Evolutionary conservation across 2,888 invertebrate genomes (phyloP).

Genomic region (Myathropa florea): DNA sequence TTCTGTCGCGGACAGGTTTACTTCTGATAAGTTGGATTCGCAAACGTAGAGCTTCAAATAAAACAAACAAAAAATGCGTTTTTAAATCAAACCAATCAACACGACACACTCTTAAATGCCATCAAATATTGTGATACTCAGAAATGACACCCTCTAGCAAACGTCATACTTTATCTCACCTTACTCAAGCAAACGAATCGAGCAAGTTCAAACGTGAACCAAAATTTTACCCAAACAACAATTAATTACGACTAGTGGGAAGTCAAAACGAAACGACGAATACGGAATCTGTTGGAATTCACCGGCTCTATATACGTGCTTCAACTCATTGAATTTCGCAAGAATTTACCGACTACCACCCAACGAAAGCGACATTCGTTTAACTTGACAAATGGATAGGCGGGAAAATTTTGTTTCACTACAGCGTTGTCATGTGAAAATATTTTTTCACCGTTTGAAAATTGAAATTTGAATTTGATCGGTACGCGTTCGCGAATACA

Average conservation of each 20-base stretch:
- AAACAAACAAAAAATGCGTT: background rate
- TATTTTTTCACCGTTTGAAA: background rate
- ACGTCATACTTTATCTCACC: constrained; percentile 2
- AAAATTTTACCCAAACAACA: background rate
- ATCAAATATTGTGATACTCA: background rate
- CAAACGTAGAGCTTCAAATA: no score
- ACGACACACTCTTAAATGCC: background rate
- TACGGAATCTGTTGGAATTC: background rate
- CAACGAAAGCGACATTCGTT: constrained; percentile 35
- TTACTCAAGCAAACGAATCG: background rate
- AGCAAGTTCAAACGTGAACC: constrained; percentile 21
- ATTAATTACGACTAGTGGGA: background rate
- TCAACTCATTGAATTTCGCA: constrained; percentile 5
- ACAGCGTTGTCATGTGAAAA: constrained; percentile 10
- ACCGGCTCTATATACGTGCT: background rate
- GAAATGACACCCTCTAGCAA: background rate
- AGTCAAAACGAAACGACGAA: background rate
- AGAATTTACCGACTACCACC: background rate
- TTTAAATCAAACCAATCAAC: background rate
- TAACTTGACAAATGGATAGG: constrained; percentile 7
- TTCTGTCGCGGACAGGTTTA: background rate
- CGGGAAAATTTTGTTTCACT: constrained; percentile 5
- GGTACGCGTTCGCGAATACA: background rate
- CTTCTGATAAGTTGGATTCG: background rate
- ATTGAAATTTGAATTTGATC: background rate